Base-by-base conservation (phyloP, 2,797 vertebrate species). In the Hippoglossus hippoglossus region DNA sequence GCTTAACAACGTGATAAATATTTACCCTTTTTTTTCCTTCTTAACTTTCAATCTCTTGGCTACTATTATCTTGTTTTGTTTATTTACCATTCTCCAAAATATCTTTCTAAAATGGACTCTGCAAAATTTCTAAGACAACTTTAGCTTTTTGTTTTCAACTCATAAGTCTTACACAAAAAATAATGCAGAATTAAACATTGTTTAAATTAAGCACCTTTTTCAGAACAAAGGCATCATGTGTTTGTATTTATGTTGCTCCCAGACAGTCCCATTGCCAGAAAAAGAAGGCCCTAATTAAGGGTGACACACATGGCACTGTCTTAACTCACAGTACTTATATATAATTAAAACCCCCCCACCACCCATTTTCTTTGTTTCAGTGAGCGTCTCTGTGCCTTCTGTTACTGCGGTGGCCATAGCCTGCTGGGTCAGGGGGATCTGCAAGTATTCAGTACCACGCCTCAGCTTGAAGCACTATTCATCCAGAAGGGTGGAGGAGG, bases 391-490 rank as follows among this genome's bases (percentile, higher is more conserved):
- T 99, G 98, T 91, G 97, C 96, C 93, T 98, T 99, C 94, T 99
- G 98, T 94, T 97, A 97, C 93, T 98, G 98, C 83, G 97, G 96
- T 86, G 96, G 95, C 83, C 95, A 95, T 75, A 99, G 98, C 93
- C 96, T 98, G 74, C 94, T 99, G 91, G 98, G 98, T 93, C 98
- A 99, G 95, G 98, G 98, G 85, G 96, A 98, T 79, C 93, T 99
- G 85, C 96, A 93, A 88, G 95, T 91, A 71, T 99, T 98, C 87
- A 89, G 92, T 92, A 91, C 94, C 85, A 95, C 96, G 21, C 95
- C 94, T 85, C 95, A 93, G 85, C 93, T 94, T 62, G 79, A 93
- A 83, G 86, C 93, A 71, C 92, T 84, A 75, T 73, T 86, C 74
- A 69, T 74, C 80, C 86, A 64, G 73, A 81, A 70, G 46, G 75